These are phyloP conservation scores for Alloplasta piceator DNA, from an alignment of 2,888 invertebrate species.

Conservation along the genomic window DNA sequence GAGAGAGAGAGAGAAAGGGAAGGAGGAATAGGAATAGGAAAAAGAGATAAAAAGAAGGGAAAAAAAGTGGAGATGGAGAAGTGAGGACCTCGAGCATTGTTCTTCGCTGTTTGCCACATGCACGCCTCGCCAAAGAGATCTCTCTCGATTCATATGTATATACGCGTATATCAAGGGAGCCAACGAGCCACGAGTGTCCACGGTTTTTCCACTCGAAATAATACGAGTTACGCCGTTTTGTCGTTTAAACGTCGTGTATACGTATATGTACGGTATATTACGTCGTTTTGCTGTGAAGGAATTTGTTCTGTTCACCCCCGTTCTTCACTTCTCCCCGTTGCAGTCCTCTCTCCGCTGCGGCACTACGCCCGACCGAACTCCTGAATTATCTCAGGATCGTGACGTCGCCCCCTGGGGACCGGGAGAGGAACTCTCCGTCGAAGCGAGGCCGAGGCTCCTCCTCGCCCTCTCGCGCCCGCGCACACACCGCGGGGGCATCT, in stretches of 20 bases:
- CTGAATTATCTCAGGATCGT: conserved; percentile 66
- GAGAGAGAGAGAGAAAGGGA: conserved; percentile 2
- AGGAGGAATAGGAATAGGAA: conserved; percentile 19
- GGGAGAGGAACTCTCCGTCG: conserved; percentile 30
- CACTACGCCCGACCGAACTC: conserved; percentile 65
- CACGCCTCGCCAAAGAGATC: conserved; percentile 55
- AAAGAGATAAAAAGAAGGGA: conserved; percentile 13
- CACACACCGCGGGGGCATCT: conserved; percentile 62
- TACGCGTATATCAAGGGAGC: neutral
- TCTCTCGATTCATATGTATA: conserved; percentile 38
- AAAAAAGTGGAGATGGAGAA: neutral
- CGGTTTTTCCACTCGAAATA: too few species aligned
- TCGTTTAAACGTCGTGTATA: neutral
- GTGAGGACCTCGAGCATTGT: conserved; percentile 62
- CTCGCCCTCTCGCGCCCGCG: conserved; percentile 27
- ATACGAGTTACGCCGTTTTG: too few species aligned
- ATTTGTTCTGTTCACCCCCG: conserved; percentile 70
- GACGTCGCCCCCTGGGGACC: conserved; percentile 65
- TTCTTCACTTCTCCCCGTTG: conserved; percentile 43
- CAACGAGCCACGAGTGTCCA: too few species aligned
- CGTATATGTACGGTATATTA: conserved; percentile 74
- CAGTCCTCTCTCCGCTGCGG: conserved; percentile 55
- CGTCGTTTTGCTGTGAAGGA: conserved; percentile 76
- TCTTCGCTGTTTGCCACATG: conserved; percentile 60
- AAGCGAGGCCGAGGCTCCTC: neutral